Conservation (phyloP, 2,888 invertebrate species). For the Caenorhabditis drosophilae region DNA sequence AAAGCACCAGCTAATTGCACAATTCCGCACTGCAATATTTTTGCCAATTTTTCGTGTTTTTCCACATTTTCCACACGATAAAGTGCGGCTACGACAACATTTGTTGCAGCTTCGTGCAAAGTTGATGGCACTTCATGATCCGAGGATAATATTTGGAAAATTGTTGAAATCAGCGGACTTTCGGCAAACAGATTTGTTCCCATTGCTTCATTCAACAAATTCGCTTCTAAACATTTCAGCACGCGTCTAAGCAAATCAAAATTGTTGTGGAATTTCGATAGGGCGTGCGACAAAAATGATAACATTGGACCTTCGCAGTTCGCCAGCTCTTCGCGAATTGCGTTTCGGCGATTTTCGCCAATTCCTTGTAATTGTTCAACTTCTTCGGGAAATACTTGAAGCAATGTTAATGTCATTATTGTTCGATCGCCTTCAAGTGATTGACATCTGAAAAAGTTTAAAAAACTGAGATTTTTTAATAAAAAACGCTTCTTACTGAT, state of each 20-base stretch:
- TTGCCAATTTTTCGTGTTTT: conserved; percentile 78
- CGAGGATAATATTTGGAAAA: conserved; percentile 69
- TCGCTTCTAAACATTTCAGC: conserved; percentile 28
- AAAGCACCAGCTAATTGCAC: conserved; percentile 83
- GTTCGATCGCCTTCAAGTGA: conserved; percentile 71
- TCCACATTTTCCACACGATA: conserved; percentile 70
- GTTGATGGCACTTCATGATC: conserved; percentile 68
- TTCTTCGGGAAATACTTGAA: conserved; percentile 93
- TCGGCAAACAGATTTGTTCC: conserved; percentile 76
- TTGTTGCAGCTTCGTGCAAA: conserved; percentile 85
- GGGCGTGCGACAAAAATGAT: conserved; percentile 26
- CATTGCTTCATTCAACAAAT: conserved; percentile 18
- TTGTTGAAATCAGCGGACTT: conserved; percentile 69
- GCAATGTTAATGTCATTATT: conserved; percentile 86
- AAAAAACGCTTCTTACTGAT: conserved; percentile 76
- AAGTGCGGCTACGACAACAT: conserved; percentile 46
- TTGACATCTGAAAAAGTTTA: conserved; percentile 38
- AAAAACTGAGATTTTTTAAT: background rate
- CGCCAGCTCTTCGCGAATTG: conserved; percentile 82
- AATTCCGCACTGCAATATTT: conserved; percentile 81
- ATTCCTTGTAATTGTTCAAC: conserved; percentile 71
- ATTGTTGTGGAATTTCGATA: conserved; percentile 29
- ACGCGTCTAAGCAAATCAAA: conserved; percentile 34
- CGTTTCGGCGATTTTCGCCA: conserved; percentile 87
- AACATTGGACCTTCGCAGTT: conserved; percentile 76